These are phyloP conservation scores for Neogobius melanostomus DNA, from an alignment of 2,113 vertebrate species.

Conservation along the genomic window DNA sequence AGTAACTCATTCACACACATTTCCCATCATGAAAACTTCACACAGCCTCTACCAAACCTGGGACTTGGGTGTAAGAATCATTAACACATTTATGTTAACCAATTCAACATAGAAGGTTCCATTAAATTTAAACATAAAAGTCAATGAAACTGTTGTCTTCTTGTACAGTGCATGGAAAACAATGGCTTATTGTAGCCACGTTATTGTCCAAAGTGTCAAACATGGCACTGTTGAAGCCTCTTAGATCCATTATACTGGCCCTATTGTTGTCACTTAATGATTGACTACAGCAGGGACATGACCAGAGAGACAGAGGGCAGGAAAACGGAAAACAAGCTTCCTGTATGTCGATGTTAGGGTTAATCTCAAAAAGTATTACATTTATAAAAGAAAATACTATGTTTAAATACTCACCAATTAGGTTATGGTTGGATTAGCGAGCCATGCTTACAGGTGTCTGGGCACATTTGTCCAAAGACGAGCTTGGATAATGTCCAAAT, in stretches of 20 bases:
- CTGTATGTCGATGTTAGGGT: not conserved
- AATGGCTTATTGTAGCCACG: slow-evolving; percentile 31
- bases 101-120: no score
- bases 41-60: no score
- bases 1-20: no score
- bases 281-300: slow-evolving; percentile 35
- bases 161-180: slow-evolving; percentile 37
- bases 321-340: not conserved
- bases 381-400: not conserved
- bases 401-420: slow-evolving; percentile 44
- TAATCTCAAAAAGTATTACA: no score
- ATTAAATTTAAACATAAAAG: not conserved
- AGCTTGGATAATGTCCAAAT: slow-evolving; percentile 26
- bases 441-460: slow-evolving; percentile 32
- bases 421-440: slow-evolving; percentile 13
- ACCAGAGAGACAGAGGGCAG: slow-evolving; percentile 21
- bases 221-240: slow-evolving; percentile 38
- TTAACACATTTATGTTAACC: no score
- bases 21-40: no score
- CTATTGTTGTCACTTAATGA: slow-evolving; percentile 59
- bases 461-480: slow-evolving; percentile 8
- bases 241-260: slow-evolving; percentile 49
- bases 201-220: slow-evolving; percentile 37
- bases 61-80: no score
- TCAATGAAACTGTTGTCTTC: slow-evolving; percentile 15